phyloP scores from a whole-genome alignment of 1,140 invertebrate genomes.

The Asobara japonica region DNA sequence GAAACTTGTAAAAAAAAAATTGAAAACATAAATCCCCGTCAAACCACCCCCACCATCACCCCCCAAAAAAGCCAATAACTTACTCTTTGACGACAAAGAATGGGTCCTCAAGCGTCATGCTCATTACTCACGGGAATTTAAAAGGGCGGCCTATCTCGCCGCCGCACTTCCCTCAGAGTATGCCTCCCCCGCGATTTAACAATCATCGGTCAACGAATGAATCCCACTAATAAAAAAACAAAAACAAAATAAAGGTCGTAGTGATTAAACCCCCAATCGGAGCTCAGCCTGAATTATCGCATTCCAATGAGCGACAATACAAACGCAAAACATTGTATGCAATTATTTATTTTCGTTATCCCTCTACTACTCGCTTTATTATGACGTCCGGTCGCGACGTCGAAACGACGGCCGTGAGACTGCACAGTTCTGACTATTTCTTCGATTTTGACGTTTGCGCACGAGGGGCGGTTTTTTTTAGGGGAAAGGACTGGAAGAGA shows the following conservation, averaged over 20 bases:
- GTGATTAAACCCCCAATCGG: background rate
- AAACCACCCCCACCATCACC: too few species aligned
- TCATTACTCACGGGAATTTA: constrained; percentile 67
- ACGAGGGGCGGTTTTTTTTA: constrained; percentile 37
- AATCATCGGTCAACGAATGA: constrained; percentile 52
- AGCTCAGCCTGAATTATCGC: background rate
- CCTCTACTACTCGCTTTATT: constrained; percentile 33
- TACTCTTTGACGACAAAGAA: constrained; percentile 97
- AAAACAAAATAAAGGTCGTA: too few species aligned
- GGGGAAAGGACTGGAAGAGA: constrained; percentile 11
- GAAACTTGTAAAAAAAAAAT: too few species aligned
- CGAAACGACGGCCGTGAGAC: constrained; percentile 37
- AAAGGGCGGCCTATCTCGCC: constrained; percentile 60
- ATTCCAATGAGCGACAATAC: background rate
- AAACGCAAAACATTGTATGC: background rate
- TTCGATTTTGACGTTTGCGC: constrained; percentile 58
- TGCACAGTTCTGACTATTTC: constrained; percentile 35
- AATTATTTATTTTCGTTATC: background rate
- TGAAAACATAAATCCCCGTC: too few species aligned
- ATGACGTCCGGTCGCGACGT: constrained; percentile 43
- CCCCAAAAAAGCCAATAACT: constrained; percentile 64
- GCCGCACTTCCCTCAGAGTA: constrained; percentile 57
- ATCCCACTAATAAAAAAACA: constrained; percentile 6
- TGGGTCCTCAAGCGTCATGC: constrained; percentile 91
- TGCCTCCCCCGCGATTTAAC: constrained; percentile 47